A percentile compares a stretch with the other conserved stretches of the same genome.
phyloP scores from a whole-genome alignment of 2,888 invertebrate genomes.

The Eilema caniola region DNA sequence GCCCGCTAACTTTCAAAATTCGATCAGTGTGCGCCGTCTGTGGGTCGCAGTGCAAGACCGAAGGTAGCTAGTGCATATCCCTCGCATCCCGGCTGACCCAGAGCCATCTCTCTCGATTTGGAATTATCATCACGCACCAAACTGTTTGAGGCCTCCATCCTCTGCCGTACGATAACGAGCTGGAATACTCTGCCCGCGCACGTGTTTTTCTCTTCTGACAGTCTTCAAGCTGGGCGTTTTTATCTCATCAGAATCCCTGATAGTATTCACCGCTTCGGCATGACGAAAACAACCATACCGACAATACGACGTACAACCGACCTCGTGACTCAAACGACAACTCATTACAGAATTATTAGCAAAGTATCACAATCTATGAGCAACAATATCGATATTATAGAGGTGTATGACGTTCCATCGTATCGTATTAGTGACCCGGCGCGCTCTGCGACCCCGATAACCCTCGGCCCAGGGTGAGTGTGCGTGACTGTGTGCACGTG shows the following conservation, averaged over 20 bases:
- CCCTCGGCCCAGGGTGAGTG: constrained; percentile 10
- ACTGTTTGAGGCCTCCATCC: no score
- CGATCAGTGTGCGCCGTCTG: no score
- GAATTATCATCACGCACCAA: no score
- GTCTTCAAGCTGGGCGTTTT: background rate
- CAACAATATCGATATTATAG: constrained; percentile 3
- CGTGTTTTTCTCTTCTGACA: no score
- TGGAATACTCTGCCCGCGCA: no score
- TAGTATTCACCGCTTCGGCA: background rate
- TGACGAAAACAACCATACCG: background rate
- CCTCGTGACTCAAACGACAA: background rate
- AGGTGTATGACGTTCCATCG: constrained; percentile 10
- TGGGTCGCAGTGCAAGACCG: no score
- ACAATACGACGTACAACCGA: background rate
- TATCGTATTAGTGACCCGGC: constrained; percentile 20
- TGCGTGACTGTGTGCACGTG: constrained; percentile 17
- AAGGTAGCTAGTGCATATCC: no score
- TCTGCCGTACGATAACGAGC: no score
- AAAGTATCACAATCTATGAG: background rate
- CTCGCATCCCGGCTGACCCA: no score
- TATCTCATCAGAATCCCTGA: background rate
- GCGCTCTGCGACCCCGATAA: constrained; percentile 5
- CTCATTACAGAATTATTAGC: background rate
- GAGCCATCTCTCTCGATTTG: no score
- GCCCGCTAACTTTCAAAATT: no score